Evolutionary conservation across 2,113 vertebrate species (phyloP).

Genomic region (Gopherus flavomarginatus): DNA sequence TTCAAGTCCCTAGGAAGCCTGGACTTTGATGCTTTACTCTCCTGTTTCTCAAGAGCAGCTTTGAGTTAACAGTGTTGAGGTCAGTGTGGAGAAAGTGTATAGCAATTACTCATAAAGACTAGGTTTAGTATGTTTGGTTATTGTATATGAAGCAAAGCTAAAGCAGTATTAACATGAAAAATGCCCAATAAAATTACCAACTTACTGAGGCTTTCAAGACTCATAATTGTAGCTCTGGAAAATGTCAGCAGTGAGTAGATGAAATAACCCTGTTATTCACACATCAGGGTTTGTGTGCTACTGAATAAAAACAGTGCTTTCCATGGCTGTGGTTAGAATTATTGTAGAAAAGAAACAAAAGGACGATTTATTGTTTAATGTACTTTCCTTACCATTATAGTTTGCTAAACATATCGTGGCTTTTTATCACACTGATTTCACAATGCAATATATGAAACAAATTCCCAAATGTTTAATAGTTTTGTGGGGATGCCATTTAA

Average conservation of each 20-base stretch:
- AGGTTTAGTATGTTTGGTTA: not conserved
- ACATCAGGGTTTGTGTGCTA: not conserved
- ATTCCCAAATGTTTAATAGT: not conserved
- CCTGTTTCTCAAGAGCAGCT: not conserved
- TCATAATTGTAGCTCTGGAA: not conserved
- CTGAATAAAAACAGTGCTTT: not conserved
- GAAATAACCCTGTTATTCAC: not conserved
- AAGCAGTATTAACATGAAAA: not conserved
- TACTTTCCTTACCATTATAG: not conserved
- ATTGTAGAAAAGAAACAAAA: not conserved
- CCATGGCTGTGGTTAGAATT: not conserved
- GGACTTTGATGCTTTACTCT: not conserved
- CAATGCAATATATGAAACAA: not conserved
- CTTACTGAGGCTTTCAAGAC: not conserved
- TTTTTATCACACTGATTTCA: not conserved
- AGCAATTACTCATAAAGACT: not conserved
- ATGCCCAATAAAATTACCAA: not conserved
- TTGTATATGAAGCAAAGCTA: not conserved
- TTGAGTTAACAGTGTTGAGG: not conserved
- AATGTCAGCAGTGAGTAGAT: not conserved
- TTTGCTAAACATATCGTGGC: not conserved
- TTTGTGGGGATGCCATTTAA: not conserved
- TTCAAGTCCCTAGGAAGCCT: not conserved
- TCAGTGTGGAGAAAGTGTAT: not conserved
- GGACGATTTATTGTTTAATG: not conserved